Evolutionary conservation across 1,140 invertebrate genomes (phyloP), one percentile per base, ranked within the genome.

Genomic region (Cherax destructor): DNA sequence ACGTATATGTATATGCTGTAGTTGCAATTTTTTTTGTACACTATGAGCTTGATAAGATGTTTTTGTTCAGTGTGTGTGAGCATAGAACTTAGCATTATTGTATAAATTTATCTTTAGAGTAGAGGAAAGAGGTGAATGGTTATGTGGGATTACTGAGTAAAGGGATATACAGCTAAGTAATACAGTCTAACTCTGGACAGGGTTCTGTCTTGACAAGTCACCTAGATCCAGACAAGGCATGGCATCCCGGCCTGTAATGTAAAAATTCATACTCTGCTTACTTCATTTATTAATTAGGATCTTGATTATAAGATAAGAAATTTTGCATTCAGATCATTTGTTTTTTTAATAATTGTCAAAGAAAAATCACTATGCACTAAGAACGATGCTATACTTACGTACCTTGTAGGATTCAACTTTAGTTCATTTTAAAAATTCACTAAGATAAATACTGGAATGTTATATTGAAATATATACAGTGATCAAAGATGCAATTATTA

Each of bases 381-480:
- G 85, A 87, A 87, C 85, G 85, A 87, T 87, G 85, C 85, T 87
- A 87, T 87, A 78, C 85, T 87, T 78, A 77, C 24, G 52, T 87
- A 87, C 85, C 85, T 87, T 78, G 76, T 87, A 87, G 85, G 85
- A 83, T 69, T 65, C 69, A 69, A 9, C 24, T 47, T 47, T 47
- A 41, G 18, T 74, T 74, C 69, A 30, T 74, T n/a, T 74, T n/a
- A 41, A 30, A 74, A 74, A 74, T 18, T 6, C 21, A 16, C 21
- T 18, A 69, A 69, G 65, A 16, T 69, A 5, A 24, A 16, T 30
- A 74, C 5, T 74, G 24, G 6, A 74, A 30, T 74, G 11, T 13
- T 56, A 13, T 56, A 56, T 6, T 56, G 9, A 56, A 56, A 56
- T 56, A 10, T 56, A 56, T 74, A 74, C 69, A 9, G 3, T 74